Conservation (phyloP, 2,888 invertebrate genomes). For the Aleiodes testaceus region DNA sequence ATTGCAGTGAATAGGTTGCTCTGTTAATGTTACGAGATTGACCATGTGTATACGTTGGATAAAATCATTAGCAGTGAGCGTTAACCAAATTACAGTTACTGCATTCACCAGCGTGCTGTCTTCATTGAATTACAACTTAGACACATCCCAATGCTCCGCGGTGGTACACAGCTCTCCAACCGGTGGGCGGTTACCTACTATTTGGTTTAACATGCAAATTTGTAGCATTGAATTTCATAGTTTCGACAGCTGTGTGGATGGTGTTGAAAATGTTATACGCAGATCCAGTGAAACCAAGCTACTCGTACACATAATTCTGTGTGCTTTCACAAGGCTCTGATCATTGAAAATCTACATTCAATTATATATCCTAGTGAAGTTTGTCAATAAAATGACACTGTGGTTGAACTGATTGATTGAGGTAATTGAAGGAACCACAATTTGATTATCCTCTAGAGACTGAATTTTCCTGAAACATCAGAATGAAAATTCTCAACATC, state of each 20-base stretch:
- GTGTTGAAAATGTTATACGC: conserved; percentile 7
- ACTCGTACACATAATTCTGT: conserved; percentile 23
- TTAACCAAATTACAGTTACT: conserved; percentile 65
- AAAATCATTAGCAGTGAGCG: conserved; percentile 63
- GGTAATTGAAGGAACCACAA: too few relatives aligned
- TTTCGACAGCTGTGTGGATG: conserved; percentile 65
- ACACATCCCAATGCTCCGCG: conserved; percentile 58
- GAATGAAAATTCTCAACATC: not conserved
- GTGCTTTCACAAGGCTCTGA: conserved; percentile 19
- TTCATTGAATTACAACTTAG: conserved; percentile 69
- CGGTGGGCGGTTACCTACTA: conserved; percentile 16
- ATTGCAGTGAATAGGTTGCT: conserved; percentile 4
- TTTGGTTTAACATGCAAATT: conserved; percentile 68
- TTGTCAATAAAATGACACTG: not conserved
- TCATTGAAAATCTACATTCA: conserved; percentile 38
- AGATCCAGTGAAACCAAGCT: conserved; percentile 31
- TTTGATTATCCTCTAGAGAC: too few relatives aligned
- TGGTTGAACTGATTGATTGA: too few relatives aligned
- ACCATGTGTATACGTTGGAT: conserved; percentile 57
- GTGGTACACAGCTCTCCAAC: conserved; percentile 53
- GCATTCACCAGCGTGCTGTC: conserved; percentile 58
- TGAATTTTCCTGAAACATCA: too few relatives aligned
- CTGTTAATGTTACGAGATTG: conserved; percentile 48
- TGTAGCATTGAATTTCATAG: conserved; percentile 69
- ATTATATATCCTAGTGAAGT: not conserved